A percentile compares a stretch with the other conserved stretches of the same genome.
These are phyloP conservation scores for Disparrhopalites patrizii DNA, from an alignment of 2,888 invertebrate species.

Conservation along the genomic window DNA sequence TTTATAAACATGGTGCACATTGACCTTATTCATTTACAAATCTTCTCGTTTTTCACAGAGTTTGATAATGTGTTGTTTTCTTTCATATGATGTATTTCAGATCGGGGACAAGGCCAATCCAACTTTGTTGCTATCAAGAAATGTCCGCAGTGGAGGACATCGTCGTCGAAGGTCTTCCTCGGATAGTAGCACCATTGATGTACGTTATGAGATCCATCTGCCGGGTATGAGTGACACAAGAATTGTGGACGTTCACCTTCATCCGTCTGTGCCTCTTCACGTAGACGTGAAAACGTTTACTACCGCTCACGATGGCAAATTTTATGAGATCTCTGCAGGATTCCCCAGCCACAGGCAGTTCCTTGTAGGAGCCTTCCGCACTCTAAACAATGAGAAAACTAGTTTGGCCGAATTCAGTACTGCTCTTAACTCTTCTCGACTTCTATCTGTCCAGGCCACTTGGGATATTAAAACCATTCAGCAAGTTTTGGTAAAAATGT, in stretches of 20 bases:
- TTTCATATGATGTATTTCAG: background rate
- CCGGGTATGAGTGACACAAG: constrained; percentile 25
- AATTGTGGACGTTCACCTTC: constrained; percentile 16
- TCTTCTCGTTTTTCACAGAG: no score
- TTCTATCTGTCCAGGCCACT: constrained; percentile 14
- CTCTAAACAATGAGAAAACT: background rate
- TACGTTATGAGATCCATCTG: constrained; percentile 23
- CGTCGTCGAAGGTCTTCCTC: constrained; percentile 5
- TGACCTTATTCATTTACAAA: no score
- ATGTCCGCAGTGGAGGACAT: background rate
- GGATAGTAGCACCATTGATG: background rate
- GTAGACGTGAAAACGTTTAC: constrained; percentile 19
- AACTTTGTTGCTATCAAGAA: constrained; percentile 8
- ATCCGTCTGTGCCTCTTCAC: constrained; percentile 14
- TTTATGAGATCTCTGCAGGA: constrained; percentile 12
- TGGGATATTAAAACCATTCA: constrained; percentile 15
- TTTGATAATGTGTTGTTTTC: no score
- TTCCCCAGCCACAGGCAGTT: constrained; percentile 19
- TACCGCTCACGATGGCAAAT: background rate
- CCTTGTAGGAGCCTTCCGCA: background rate
- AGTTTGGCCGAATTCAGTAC: constrained; percentile 13
- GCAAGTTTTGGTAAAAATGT: constrained; percentile 20
- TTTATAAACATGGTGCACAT: no score
- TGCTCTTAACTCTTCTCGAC: constrained; percentile 13
- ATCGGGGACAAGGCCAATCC: constrained; percentile 15